phyloP scores from a whole-genome alignment of 2,888 invertebrate genomes.

The Pollenia angustigena region DNA sequence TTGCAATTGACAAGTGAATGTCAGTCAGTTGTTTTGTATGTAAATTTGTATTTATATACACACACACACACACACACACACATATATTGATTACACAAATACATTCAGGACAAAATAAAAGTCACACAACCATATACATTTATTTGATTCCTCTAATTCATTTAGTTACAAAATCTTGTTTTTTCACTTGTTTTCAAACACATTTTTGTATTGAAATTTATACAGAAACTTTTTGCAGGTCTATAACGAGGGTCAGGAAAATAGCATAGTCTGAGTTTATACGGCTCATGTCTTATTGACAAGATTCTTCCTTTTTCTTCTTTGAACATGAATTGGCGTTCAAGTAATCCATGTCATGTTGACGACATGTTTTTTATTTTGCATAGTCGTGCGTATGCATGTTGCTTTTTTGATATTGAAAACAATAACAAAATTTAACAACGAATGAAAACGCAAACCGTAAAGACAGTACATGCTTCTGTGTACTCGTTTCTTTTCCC shows the following conservation, averaged over 20 bases:
- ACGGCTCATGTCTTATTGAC: too few species aligned
- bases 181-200: background rate
- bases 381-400: too few species aligned
- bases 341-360: too few species aligned
- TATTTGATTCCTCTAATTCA: conserved; percentile 15
- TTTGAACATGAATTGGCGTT: too few species aligned
- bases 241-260: background rate
- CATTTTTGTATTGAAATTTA: background rate
- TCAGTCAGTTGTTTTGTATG: conserved; percentile 57
- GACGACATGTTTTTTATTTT: too few species aligned
- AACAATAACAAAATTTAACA: too few species aligned
- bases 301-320: too few species aligned
- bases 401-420: too few species aligned
- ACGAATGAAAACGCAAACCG: too few species aligned
- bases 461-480: too few species aligned
- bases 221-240: background rate
- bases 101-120: conserved; percentile 23
- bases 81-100: background rate
- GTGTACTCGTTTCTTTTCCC: too few species aligned
- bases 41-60: background rate
- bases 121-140: conserved; percentile 33
- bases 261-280: too few species aligned
- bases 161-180: conserved; percentile 18
- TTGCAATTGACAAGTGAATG: conserved; percentile 71
- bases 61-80: background rate